Evolutionary conservation across 2,797 vertebrate species (phyloP).

Genomic region (Gambusia yucatana): DNA sequence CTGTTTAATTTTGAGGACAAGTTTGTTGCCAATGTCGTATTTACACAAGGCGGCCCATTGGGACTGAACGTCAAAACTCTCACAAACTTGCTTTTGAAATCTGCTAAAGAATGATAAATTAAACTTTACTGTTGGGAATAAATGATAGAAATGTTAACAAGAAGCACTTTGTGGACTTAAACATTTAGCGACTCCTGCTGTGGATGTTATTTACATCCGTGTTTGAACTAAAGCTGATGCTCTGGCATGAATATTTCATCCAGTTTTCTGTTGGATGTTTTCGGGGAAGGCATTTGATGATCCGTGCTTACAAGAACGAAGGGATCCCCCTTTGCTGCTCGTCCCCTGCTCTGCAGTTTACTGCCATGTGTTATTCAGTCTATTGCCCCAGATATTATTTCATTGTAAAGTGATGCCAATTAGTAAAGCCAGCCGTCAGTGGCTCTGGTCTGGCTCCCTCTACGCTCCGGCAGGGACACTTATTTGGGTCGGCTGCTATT

Average conservation of each 20-base stretch:
- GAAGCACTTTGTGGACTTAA: constrained; percentile 37
- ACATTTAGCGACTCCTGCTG: constrained; percentile 37
- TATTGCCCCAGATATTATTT: constrained; percentile 79
- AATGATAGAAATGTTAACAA: constrained; percentile 28
- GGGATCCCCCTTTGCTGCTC: constrained; percentile 27
- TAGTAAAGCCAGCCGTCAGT: constrained; percentile 74
- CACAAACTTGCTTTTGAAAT: background rate
- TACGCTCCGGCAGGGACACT: constrained; percentile 74
- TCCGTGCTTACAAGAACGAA: constrained; percentile 56
- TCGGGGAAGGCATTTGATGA: constrained; percentile 52
- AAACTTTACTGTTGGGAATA: constrained; percentile 19
- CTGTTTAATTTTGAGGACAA: background rate
- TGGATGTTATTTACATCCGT: constrained; percentile 30
- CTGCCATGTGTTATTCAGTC: constrained; percentile 59
- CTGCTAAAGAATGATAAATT: constrained; percentile 29
- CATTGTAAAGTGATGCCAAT: constrained; percentile 77
- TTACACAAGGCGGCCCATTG: background rate
- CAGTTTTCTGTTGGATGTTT: constrained; percentile 38
- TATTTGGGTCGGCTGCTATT: constrained; percentile 86
- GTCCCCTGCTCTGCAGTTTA: constrained; percentile 44
- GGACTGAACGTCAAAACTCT: background rate
- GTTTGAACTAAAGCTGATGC: constrained; percentile 52
- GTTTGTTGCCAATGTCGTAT: background rate
- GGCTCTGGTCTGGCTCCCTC: constrained; percentile 77
- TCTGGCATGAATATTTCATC: constrained; percentile 71